Evolutionary conservation across 2,888 invertebrate genomes (phyloP), one percentile per base, ranked within the genome.

Genomic region (Noctua janthe): DNA sequence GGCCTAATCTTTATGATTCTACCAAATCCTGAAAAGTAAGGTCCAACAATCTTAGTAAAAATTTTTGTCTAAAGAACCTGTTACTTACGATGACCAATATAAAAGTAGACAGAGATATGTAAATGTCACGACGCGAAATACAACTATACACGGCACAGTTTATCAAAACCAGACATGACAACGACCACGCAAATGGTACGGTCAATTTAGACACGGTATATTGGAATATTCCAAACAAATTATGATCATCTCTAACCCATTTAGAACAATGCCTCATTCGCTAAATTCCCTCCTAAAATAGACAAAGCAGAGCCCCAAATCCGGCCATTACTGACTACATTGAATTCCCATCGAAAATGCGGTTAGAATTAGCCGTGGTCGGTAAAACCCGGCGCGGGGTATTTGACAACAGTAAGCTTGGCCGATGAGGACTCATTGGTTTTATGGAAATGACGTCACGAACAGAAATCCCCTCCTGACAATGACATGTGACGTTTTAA

Each of bases 271-370:
- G 51, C 43, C 5, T 64, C 43, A 83, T 76, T 76, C 72, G 20
- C 62, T 64, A 59, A 85, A 81, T 64, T 67, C 69, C 43, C 70
- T 70, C 71, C 70, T 81, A 75, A 81, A 85, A 84, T 86, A 84
- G 76, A 87, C 87, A 88, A 88, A 81, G 59, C 86, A 77, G 66
- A 78, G 71, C 73, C 69, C 75, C 72, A 74, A 88, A 90, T 82
- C 82, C 71, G 47, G 56, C 84, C 80, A 80, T 88, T 82, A 82
- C 72, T 35, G 73, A 76, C 73, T 81, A 78, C 81, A 85, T 84
- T 83, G 74, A 79, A 88, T 82, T 84, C 77, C 71, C 78, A 88
- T 87, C 59, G 85, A 85, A 88, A 88, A 85, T 84, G 79, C 78
- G 82, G 76, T 84, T 81, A 78, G 81, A 89, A 83, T 88, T 83